Base-by-base conservation (phyloP, 2,797 vertebrate species). In the Helarctos malayanus region DNA sequence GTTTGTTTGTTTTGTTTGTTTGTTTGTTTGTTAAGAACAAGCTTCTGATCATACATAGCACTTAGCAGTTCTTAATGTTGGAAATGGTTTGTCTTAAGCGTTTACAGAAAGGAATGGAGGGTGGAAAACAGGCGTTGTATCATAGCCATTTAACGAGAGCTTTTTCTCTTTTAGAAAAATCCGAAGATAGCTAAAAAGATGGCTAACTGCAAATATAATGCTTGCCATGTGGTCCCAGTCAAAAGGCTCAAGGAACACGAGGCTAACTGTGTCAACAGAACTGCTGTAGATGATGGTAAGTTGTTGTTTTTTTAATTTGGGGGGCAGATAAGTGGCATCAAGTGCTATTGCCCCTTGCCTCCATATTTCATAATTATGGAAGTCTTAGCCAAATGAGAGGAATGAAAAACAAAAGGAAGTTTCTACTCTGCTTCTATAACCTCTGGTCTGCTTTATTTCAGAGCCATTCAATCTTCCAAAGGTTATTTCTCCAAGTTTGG, bases 201-300 rank as follows among this genome's bases (percentile, higher is more conserved):
- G 94, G 97, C 89, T 83, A 94, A 69, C n/a, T 98, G 98, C 76
- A 98, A 98, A 94, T 98, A 97, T 61, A 98, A 98, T 56, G 98
- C 97, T 96, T 95, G 95, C 25, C 98, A 98, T 85, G 90, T 85
- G 49, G 91, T 98, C 52, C 97, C 97, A 16, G 88, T 93, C 5
- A 82, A 88, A 65, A 90, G 86, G n/a, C 97, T 98, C 73, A 78
- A 38, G 38, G 83, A 97, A 29, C 98, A 98, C 49, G 41, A 97
- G 47, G 68, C 90, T 59, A 97, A 71, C 89, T 98, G 97, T 94
- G 75, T 94, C 14, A 68, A 94, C 32, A 97, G 63, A 86, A 81
- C 32, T 29, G 85, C 47, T 54, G 5, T 59, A 13, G 68, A 96
- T 65, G 93, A 97, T 7, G 9, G 63, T 95, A 94, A 91, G 56